A percentile compares a stretch with the other conserved stretches of the same genome.
These are phyloP conservation scores for Chydorus sphaericus DNA, from an alignment of 2,888 invertebrate genomes.

Conservation along the genomic window DNA sequence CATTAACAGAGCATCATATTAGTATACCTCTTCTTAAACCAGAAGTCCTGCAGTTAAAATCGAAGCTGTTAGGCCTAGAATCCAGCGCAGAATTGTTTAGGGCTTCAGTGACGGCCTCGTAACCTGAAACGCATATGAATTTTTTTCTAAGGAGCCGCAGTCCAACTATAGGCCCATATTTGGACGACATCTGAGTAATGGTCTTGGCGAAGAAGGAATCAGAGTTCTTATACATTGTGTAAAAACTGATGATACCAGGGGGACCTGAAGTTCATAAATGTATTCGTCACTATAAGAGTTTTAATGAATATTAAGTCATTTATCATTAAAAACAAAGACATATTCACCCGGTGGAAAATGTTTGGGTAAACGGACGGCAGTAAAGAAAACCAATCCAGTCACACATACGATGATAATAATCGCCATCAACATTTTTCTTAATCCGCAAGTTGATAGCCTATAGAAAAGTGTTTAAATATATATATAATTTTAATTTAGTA, in stretches of 20 bases:
- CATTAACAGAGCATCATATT: background rate
- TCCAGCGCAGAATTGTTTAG: conserved; percentile 47
- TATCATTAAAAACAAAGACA: no score
- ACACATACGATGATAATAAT: no score
- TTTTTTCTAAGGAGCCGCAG: conserved; percentile 45
- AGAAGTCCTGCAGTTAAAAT: conserved; percentile 47
- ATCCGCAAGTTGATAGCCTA: no score
- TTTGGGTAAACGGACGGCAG: background rate
- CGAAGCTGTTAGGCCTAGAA: conserved; percentile 54
- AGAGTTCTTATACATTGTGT: background rate
- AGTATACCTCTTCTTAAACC: conserved; percentile 47
- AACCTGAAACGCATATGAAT: conserved; percentile 45
- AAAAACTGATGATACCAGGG: background rate
- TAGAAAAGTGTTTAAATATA: no score
- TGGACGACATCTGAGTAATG: conserved; percentile 39
- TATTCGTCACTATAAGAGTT: background rate
- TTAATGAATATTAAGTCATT: no score
- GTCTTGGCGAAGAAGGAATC: conserved; percentile 40
- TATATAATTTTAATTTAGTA: no score
- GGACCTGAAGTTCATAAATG: conserved; percentile 1
- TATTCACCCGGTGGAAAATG: background rate
- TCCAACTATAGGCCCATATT: conserved; percentile 49
- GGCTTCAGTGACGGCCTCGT: conserved; percentile 44
- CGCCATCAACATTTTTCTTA: no score
- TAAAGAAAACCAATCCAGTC: no score